These are phyloP conservation scores for Leucophora obtusa DNA, from an alignment of 2,888 invertebrate species.

Conservation along the genomic window DNA sequence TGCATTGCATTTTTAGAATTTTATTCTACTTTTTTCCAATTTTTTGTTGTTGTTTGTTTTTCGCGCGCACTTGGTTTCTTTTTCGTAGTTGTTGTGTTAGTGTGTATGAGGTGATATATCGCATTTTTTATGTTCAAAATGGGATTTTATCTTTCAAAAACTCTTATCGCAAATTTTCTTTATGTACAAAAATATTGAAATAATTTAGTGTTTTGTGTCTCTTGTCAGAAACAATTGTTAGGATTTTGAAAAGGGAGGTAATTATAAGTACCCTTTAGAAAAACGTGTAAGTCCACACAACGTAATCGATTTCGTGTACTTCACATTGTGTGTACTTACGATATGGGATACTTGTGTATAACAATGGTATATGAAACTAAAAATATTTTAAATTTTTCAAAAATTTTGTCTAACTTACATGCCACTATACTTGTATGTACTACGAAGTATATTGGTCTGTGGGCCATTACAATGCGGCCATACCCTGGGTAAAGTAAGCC, in stretches of 20 bases:
- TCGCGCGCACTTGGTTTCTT: conserved; percentile 17
- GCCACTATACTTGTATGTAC: no score
- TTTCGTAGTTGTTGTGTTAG: neutral
- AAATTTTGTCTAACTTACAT: no score
- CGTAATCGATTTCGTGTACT: no score
- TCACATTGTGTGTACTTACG: no score
- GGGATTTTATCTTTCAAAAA: conserved; percentile 49
- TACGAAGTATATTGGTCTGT: no score
- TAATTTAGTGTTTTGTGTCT: conserved; percentile 48
- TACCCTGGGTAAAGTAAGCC: no score
- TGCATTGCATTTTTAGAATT: conserved; percentile 47
- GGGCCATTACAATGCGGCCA: no score
- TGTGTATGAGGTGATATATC: conserved; percentile 45
- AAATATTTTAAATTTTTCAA: no score
- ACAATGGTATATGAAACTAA: no score
- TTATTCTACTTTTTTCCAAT: conserved; percentile 13
- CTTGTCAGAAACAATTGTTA: conserved; percentile 44
- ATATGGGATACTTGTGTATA: no score
- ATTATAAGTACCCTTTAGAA: neutral
- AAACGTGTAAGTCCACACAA: no score
- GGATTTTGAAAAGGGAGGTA: neutral
- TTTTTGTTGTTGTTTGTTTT: conserved; percentile 2
- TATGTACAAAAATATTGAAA: conserved; percentile 33
- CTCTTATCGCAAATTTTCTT: conserved; percentile 43
- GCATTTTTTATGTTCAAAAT: conserved; percentile 22